Conservation (phyloP, 2,888 invertebrate genomes). For the Bombylius discolor region DNA sequence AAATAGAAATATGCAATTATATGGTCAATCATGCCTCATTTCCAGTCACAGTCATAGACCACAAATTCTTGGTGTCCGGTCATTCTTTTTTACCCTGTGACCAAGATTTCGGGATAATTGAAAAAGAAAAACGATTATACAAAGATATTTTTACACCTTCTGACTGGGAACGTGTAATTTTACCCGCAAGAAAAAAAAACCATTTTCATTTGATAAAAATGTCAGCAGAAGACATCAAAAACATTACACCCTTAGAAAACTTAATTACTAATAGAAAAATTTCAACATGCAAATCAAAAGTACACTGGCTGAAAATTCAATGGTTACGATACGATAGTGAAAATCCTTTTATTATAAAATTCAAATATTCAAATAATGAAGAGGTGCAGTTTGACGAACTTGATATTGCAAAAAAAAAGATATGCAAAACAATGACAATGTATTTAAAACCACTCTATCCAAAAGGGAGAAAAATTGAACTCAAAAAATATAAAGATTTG, state of each 20-base stretch:
- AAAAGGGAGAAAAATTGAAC: too few species aligned
- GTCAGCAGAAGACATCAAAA: conserved; percentile 6
- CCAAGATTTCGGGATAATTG: background rate
- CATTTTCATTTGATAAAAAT: conserved; percentile 10
- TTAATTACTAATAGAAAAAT: conserved; percentile 13
- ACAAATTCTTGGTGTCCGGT: conserved; percentile 11
- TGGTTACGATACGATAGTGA: background rate
- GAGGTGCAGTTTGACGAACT: background rate
- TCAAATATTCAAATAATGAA: background rate
- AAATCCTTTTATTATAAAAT: background rate
- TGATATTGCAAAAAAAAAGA: background rate
- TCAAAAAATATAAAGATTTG: too few species aligned
- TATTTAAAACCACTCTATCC: background rate
- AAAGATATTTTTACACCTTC: conserved; percentile 9
- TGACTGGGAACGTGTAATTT: conserved; percentile 5
- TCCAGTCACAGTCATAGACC: background rate
- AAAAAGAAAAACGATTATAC: background rate
- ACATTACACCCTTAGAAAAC: conserved; percentile 6
- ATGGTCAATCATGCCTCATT: conserved; percentile 5
- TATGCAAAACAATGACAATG: background rate
- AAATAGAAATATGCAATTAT: conserved; percentile 9
- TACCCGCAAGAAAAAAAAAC: conserved; percentile 4
- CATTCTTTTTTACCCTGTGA: conserved; percentile 11
- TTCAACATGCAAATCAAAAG: conserved; percentile 6
- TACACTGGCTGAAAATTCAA: background rate